phyloP scores from a whole-genome alignment of 2,888 invertebrate species.

The Choristoneura rosaceana region DNA sequence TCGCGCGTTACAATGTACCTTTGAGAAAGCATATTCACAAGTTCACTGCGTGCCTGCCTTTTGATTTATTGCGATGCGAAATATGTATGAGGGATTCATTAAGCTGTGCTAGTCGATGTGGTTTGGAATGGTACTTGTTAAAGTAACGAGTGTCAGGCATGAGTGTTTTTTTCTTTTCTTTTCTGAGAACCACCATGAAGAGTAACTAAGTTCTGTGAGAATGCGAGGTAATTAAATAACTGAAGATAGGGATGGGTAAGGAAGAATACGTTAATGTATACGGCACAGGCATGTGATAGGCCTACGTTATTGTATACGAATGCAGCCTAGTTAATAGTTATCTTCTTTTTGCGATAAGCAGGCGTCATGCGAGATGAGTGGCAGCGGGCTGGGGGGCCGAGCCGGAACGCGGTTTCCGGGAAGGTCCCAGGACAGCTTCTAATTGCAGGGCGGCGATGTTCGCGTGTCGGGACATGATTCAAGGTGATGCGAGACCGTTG shows the following conservation, averaged over 20 bases:
- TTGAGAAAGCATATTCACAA: slow-evolving; percentile 56
- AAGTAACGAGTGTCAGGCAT: slow-evolving; percentile 25
- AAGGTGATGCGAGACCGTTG: slow-evolving; percentile 55
- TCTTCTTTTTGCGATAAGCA: slow-evolving; percentile 28
- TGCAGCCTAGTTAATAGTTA: background rate
- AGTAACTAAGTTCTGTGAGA: too few relatives aligned
- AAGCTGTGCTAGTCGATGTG: slow-evolving; percentile 46
- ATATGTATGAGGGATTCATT: slow-evolving; percentile 52
- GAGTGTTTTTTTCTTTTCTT: slow-evolving; percentile 20
- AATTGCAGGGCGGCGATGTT: slow-evolving; percentile 64
- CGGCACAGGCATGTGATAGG: background rate
- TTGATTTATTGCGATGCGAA: slow-evolving; percentile 60
- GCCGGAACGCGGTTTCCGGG: slow-evolving; percentile 65
- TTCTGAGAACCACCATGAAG: background rate
- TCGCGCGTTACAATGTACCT: slow-evolving; percentile 61
- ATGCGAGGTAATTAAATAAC: slow-evolving; percentile 1
- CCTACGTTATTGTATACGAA: background rate
- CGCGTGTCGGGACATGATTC: slow-evolving; percentile 61
- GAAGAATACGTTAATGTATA: background rate
- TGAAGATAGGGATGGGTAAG: background rate
- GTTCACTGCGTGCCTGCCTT: slow-evolving; percentile 52
- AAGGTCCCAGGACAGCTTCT: slow-evolving; percentile 69
- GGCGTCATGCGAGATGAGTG: slow-evolving; percentile 45
- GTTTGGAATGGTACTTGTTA: slow-evolving; percentile 14
- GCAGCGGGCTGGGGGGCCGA: slow-evolving; percentile 51